phyloP scores from a whole-genome alignment of 2,888 invertebrate species.

The Altica lythri region DNA sequence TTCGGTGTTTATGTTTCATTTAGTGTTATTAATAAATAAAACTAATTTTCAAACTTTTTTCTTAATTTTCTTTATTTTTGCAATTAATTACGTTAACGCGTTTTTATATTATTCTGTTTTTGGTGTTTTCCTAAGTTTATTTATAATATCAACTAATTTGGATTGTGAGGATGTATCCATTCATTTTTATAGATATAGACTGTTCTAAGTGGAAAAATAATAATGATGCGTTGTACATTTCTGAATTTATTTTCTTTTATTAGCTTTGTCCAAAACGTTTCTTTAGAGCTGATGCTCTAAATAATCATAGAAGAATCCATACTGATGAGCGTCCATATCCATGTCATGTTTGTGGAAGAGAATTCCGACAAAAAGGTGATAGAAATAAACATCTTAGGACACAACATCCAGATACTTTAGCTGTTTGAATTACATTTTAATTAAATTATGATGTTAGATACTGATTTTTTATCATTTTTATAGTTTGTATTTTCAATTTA shows the following conservation, averaged over 20 bases:
- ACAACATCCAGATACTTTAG: slow-evolving; percentile 54
- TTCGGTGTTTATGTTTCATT: too few relatives aligned
- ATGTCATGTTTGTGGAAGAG: slow-evolving; percentile 60
- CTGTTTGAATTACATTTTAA: slow-evolving; percentile 6
- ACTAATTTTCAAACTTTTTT: too few relatives aligned
- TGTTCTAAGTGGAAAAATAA: too few relatives aligned
- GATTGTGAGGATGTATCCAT: neutral
- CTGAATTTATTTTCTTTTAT: slow-evolving; percentile 1
- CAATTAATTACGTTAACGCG: too few relatives aligned
- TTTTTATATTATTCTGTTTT: too few relatives aligned
- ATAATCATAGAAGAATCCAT: slow-evolving; percentile 67
- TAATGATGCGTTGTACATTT: too few relatives aligned
- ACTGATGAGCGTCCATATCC: slow-evolving; percentile 64
- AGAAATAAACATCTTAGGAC: slow-evolving; percentile 63
- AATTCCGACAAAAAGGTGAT: slow-evolving; percentile 64
- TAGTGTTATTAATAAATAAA: too few relatives aligned
- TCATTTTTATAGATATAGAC: too few relatives aligned
- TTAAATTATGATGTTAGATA: too few relatives aligned
- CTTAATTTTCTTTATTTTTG: too few relatives aligned
- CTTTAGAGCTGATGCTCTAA: slow-evolving; percentile 67
- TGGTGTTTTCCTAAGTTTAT: neutral
- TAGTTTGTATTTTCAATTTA: too few relatives aligned
- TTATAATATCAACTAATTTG: neutral
- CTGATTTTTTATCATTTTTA: too few relatives aligned
- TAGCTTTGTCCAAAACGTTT: slow-evolving; percentile 65